These are phyloP conservation scores for Drosophila falleni DNA, from an alignment of 2,888 invertebrate genomes.

Conservation along the genomic window DNA sequence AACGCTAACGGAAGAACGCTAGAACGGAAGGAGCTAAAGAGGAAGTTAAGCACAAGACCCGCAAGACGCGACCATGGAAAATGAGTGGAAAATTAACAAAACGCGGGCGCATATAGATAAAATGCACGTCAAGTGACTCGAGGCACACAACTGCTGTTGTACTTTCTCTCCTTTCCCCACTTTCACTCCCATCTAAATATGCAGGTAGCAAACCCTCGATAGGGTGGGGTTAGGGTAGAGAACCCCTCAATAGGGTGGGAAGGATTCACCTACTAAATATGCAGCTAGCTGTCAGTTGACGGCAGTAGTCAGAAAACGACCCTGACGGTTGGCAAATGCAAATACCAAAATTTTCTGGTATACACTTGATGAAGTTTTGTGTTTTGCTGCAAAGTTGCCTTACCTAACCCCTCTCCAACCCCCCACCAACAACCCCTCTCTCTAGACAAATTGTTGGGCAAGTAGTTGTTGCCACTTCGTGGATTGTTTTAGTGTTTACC, in stretches of 20 bases:
- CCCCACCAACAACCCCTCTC: not conserved
- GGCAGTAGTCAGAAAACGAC: constrained; percentile 42
- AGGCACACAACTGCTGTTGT: constrained; percentile 14
- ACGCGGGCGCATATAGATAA: constrained; percentile 63
- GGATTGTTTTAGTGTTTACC: constrained; percentile 51
- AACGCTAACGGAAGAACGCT: not conserved
- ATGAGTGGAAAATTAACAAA: constrained; percentile 78
- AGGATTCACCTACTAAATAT: constrained; percentile 40
- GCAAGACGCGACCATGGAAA: constrained; percentile 49
- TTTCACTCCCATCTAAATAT: constrained; percentile 18
- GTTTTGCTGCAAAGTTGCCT: constrained; percentile 19
- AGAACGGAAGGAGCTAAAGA: constrained; percentile 32
- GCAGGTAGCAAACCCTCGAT: constrained; percentile 7
- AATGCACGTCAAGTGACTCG: constrained; percentile 58
- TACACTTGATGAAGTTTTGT: constrained; percentile 60
- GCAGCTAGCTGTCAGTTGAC: constrained; percentile 48
- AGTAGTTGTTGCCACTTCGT: constrained; percentile 45
- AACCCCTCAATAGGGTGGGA: not conserved
- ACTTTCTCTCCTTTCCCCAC: not conserved
- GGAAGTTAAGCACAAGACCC: not conserved
- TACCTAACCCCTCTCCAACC: not conserved
- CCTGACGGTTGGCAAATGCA: constrained; percentile 68
- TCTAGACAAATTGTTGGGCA: constrained; percentile 49
- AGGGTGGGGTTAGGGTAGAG: constrained; percentile 6
- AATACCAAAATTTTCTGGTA: constrained; percentile 61